Evolutionary conservation across 2,113 vertebrate species (phyloP).

Genomic region (Pteropus alecto): DNA sequence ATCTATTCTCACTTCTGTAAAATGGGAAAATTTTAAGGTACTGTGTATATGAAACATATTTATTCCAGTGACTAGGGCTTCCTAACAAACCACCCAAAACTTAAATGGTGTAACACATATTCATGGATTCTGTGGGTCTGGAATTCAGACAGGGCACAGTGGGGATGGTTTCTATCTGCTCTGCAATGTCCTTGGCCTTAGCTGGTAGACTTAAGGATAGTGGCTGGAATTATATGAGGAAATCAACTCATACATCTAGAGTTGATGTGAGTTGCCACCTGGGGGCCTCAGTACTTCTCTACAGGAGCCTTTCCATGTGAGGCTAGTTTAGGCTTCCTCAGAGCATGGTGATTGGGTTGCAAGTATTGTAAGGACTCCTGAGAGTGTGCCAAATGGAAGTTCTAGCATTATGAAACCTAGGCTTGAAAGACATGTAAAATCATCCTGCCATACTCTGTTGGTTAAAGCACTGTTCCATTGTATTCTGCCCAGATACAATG

Average conservation of each 20-base stretch:
- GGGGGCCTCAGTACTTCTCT: neutral
- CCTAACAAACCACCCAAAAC: neutral
- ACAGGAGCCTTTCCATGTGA: rapidly evolving
- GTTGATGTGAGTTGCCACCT: neutral
- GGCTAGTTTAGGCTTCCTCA: neutral
- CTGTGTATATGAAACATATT: neutral
- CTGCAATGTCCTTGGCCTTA: neutral
- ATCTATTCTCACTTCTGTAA: neutral
- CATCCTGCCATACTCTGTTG: neutral
- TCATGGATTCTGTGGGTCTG: neutral
- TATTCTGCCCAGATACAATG: neutral
- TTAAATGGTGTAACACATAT: neutral
- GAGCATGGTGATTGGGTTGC: neutral
- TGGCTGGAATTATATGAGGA: neutral
- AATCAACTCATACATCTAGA: neutral
- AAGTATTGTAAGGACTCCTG: neutral
- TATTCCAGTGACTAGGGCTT: neutral
- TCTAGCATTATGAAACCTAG: neutral
- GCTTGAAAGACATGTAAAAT: neutral
- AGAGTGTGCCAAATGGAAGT: neutral
- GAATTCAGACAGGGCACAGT: neutral
- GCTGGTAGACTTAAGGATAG: neutral
- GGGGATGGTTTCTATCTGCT: neutral
- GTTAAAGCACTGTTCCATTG: neutral
- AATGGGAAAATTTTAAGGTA: neutral